Base-by-base conservation (phyloP, 2,797 vertebrate genomes). In the Acipenser ruthenus region DNA sequence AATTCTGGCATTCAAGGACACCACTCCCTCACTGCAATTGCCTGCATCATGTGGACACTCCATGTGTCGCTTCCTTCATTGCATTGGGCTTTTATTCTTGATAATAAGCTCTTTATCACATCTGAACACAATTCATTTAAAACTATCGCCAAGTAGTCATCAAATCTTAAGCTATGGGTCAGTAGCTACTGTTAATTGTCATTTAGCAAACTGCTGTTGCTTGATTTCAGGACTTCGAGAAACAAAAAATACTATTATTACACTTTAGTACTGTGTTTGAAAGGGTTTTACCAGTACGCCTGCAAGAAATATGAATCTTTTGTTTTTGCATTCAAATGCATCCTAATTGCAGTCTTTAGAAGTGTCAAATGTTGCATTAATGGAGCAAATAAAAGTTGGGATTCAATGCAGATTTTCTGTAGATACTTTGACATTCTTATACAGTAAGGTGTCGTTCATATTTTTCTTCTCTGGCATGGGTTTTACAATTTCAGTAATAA, bases 51-150 rank as follows among this genome's bases (percentile, higher is more conserved):
- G 87, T 84, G 87, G 86, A 87, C 89, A 87, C 87, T 89, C 87
- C 84, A 86, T 87, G 88, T 89, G 88, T 85, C 86, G 88, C 89
- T 89, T 84, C 88, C 88, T 84, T 87, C 85, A 87, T 86, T 86
- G 88, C 89, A 90, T 86, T 89, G 86, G 86, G 89, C 89, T 91
- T 91, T 91, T 89, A 89, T 89, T 91, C 86, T 84, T 85, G 83
- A 87, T 87, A 90, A 90, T 91, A 90, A 91, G 89, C 90, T 90
- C 89, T 92, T 92, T 91, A 92, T 92, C 90, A 88, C 88, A 87
- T 84, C 88, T 87, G 87, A 88, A 88, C 90, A 92, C 89, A 89
- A 90, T 91, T 91, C 89, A 89, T 91, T 92, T 91, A 90, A 90
- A 90, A 89, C 86, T 85, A 88, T 84, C 84, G 88, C 88, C 87